Evolutionary conservation across 2,113 vertebrate genomes (phyloP).

Genomic region (Neopipo cinnamomea): DNA sequence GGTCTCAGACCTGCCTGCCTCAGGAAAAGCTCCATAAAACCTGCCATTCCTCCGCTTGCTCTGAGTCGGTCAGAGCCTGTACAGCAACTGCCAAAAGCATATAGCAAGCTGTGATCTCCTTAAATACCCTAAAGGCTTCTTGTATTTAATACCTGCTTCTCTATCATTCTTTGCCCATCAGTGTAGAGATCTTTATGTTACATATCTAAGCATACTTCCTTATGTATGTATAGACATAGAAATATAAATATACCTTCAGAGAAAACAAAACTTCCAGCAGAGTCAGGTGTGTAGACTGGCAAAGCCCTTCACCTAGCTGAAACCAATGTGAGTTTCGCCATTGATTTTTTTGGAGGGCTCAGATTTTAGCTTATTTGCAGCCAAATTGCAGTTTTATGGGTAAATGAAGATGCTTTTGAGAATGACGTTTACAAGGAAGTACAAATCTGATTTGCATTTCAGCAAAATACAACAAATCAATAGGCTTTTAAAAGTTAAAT

Average conservation of each 20-base stretch:
- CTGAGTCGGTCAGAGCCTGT: accelerated
- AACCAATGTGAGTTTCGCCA: neutral
- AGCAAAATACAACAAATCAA: neutral
- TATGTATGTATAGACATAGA: neutral
- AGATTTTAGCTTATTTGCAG: neutral
- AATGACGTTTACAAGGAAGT: neutral
- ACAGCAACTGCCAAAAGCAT: neutral
- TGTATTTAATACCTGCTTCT: neutral
- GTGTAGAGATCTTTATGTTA: neutral
- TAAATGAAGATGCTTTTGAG: neutral
- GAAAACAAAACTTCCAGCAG: neutral
- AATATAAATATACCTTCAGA: neutral
- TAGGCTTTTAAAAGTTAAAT: slow-evolving; percentile 30
- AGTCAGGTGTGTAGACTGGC: neutral
- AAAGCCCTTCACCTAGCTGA: neutral
- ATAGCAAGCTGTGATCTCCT: neutral
- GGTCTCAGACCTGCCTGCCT: neutral
- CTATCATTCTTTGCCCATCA: neutral
- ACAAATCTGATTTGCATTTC: neutral
- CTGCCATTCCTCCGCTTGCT: neutral
- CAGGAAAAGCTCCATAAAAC: neutral
- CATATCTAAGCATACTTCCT: neutral
- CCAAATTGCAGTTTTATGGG: neutral
- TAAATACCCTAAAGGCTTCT: neutral
- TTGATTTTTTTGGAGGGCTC: neutral